Conservation (phyloP, 2,888 invertebrate genomes). For the Amiota communis region DNA sequence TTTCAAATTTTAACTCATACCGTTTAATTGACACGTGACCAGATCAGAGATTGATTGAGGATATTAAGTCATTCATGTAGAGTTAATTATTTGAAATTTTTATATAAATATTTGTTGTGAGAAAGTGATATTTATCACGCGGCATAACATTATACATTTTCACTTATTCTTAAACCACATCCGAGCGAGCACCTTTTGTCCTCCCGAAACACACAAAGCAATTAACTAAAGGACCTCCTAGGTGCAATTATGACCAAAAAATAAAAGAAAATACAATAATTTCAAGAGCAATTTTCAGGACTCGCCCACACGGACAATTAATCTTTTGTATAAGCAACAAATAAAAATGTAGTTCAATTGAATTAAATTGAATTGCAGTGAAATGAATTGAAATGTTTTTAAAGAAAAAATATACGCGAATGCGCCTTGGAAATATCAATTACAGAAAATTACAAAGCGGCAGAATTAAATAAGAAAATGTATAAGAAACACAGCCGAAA, state of each 20-base stretch:
- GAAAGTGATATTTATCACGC: conserved; percentile 16
- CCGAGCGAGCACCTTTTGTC: too few relatives aligned
- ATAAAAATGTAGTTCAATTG: not conserved
- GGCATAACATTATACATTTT: too few relatives aligned
- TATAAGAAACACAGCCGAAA: conserved; percentile 41
- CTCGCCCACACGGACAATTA: conserved; percentile 56
- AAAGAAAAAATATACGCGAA: conserved; percentile 37
- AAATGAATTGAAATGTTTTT: conserved; percentile 43
- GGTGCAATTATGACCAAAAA: too few relatives aligned
- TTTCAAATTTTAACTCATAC: not conserved
- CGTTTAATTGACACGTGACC: conserved; percentile 24
- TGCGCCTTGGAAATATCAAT: conserved; percentile 56
- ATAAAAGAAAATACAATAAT: too few relatives aligned
- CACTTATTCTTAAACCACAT: too few relatives aligned
- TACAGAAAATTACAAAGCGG: conserved; percentile 52
- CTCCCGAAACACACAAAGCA: too few relatives aligned
- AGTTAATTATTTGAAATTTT: conserved; percentile 2
- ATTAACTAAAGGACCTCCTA: too few relatives aligned
- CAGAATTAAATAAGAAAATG: conserved; percentile 12
- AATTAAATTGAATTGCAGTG: not conserved
- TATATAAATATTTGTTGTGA: conserved; percentile 18
- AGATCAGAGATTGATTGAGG: conserved; percentile 6
- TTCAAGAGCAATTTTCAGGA: not conserved
- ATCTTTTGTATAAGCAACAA: conserved; percentile 54
- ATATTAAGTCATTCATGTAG: not conserved